These are phyloP conservation scores for Anthoscopus minutus DNA, from an alignment of 2,113 vertebrate genomes.

Conservation along the genomic window DNA sequence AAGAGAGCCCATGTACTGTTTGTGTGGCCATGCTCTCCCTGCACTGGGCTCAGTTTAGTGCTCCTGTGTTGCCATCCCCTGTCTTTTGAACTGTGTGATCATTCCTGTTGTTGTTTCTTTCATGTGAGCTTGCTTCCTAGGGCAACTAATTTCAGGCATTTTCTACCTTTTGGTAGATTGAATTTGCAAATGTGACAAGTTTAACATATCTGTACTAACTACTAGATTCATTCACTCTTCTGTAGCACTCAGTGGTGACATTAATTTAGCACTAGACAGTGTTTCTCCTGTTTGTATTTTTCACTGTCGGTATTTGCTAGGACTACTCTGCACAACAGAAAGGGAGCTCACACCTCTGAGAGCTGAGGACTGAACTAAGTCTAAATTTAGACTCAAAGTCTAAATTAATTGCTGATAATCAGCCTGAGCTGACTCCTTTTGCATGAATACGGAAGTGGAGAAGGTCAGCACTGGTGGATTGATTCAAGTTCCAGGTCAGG, in stretches of 20 bases:
- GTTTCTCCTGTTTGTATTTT: not conserved
- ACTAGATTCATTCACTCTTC: not conserved
- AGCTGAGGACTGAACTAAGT: not conserved
- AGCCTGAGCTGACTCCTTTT: not conserved
- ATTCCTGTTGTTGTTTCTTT: not conserved
- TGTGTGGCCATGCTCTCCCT: not conserved
- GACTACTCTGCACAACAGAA: not conserved
- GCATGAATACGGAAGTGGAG: not conserved
- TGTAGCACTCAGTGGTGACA: not conserved
- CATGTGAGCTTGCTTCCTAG: not conserved
- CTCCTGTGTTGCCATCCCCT: not conserved
- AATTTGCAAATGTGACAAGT: not conserved
- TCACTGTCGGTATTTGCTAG: not conserved
- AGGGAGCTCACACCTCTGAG: not conserved
- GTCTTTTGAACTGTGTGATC: not conserved
- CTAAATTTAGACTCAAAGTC: not conserved
- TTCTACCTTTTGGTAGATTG: not conserved
- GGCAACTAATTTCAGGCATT: not conserved
- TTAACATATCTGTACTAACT: not conserved
- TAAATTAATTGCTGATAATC: not conserved
- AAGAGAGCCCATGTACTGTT: not conserved
- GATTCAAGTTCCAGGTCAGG: not conserved
- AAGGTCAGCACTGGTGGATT: not conserved
- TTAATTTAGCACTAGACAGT: not conserved
- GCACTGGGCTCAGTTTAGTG: not conserved